Percentiles rank a stretch among this genome's conserved stretches.
These are phyloP conservation scores for Julus scanicus DNA, from an alignment of 2,888 invertebrate genomes.

Conservation along the genomic window DNA sequence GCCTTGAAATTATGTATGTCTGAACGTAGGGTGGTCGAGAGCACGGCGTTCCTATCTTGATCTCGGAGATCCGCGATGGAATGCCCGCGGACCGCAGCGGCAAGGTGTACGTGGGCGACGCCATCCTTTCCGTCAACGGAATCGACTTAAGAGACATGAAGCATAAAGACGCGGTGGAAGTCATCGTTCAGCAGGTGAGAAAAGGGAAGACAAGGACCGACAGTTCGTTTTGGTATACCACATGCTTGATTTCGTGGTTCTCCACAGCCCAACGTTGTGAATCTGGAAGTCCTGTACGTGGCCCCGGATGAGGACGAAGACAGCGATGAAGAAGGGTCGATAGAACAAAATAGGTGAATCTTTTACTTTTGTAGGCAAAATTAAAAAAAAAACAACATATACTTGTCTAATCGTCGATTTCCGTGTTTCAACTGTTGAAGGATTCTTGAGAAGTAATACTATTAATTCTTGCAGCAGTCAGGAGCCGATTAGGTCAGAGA, in stretches of 20 bases:
- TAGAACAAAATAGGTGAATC: background rate
- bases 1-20: too few species aligned
- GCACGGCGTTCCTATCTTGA: slow-evolving; percentile 86
- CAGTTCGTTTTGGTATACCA: slow-evolving; percentile 16
- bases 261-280: slow-evolving; percentile 73
- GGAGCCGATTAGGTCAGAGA: background rate
- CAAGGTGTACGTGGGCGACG: slow-evolving; percentile 83
- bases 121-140: slow-evolving; percentile 83
- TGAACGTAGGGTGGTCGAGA: slow-evolving; percentile 79
- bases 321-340: slow-evolving; percentile 2
- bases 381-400: too few species aligned
- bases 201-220: background rate
- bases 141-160: slow-evolving; percentile 80
- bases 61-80: slow-evolving; percentile 81
- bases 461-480: background rate
- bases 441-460: too few species aligned
- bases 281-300: slow-evolving; percentile 82
- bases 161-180: slow-evolving; percentile 83
- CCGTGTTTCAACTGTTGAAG: too few species aligned
- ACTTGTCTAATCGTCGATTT: too few species aligned
- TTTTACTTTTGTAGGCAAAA: too few species aligned
- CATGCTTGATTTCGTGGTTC: slow-evolving; percentile 22
- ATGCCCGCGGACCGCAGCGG: slow-evolving; percentile 82
- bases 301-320: slow-evolving; percentile 71
- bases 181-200: slow-evolving; percentile 70